Percentiles rank a stretch among this genome's conserved stretches.
phyloP scores from a whole-genome alignment of 2,113 vertebrate species.

The Oncorhynchus masou region DNA sequence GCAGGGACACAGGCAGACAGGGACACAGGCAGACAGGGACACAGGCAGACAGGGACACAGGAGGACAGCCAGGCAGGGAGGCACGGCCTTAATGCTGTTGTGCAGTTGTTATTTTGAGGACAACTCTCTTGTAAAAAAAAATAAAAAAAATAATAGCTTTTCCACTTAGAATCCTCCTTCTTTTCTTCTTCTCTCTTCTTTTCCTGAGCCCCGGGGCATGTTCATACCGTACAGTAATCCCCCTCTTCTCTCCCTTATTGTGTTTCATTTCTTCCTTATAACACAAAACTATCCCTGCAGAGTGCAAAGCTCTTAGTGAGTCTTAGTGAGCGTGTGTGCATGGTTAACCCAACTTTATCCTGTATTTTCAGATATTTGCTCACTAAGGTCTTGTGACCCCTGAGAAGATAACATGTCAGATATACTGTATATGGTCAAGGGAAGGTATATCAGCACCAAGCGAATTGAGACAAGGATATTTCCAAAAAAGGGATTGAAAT shows the following conservation, averaged over 20 bases:
- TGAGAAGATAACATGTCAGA: slow-evolving; percentile 44
- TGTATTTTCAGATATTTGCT: slow-evolving; percentile 28
- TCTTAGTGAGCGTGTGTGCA: slow-evolving; percentile 61
- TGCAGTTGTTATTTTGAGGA: background rate
- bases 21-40: too few species aligned
- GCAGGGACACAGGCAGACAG: background rate
- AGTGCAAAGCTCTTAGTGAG: slow-evolving; percentile 43
- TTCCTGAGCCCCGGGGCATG: slow-evolving; percentile 43
- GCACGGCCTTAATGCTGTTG: slow-evolving; percentile 27
- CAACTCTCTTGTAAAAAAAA: slow-evolving; percentile 8
- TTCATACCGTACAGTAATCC: slow-evolving; percentile 25
- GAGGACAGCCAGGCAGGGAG: too few species aligned
- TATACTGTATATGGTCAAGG: too few species aligned
- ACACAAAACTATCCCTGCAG: slow-evolving; percentile 65
- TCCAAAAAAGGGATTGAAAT: too few species aligned
- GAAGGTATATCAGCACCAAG: too few species aligned
- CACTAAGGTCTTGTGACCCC: slow-evolving; percentile 47
- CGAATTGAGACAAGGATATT: too few species aligned
- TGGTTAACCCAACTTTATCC: slow-evolving; percentile 70
- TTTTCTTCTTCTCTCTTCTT: slow-evolving; percentile 24
- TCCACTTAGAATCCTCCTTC: slow-evolving; percentile 33
- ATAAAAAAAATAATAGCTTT: slow-evolving; percentile 6
- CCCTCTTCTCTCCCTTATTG: slow-evolving; percentile 68
- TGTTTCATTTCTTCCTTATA: slow-evolving; percentile 66
- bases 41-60: too few species aligned